Percentiles rank a stretch among this genome's conserved stretches.
These are phyloP conservation scores for Strigops habroptila DNA, from an alignment of 2,113 vertebrate species.

Conservation along the genomic window DNA sequence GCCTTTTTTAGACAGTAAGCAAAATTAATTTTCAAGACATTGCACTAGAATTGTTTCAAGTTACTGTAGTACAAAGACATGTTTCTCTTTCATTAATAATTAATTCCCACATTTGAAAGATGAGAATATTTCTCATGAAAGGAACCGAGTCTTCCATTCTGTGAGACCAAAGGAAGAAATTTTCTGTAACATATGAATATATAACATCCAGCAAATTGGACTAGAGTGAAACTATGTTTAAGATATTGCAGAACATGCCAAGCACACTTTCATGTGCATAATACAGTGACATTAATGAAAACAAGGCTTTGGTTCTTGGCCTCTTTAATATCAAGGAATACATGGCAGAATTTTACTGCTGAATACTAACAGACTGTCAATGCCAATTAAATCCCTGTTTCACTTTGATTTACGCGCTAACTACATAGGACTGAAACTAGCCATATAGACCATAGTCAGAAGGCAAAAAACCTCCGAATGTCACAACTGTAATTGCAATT, in stretches of 20 bases:
- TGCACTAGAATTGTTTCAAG: not conserved
- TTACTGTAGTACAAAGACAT: not conserved
- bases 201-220: conserved; percentile 3
- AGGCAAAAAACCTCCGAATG: not conserved
- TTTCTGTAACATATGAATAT: not conserved
- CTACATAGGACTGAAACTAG: not conserved
- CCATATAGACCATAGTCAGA: not conserved
- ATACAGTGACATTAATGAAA: not conserved
- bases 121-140: not conserved
- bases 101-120: not conserved
- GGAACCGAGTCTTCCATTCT: not conserved
- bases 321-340: not conserved
- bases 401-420: not conserved
- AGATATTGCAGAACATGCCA: not conserved
- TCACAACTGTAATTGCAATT: not conserved
- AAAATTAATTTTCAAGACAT: conserved; percentile 4
- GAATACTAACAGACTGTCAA: not conserved
- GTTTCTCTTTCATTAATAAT: conserved; percentile 17
- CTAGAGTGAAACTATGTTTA: not conserved
- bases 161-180: not conserved
- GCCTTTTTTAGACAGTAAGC: not conserved
- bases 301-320: not conserved
- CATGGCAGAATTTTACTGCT: not conserved
- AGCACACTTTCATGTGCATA: not conserved
- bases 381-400: not conserved